phyloP scores from a whole-genome alignment of 2,888 invertebrate species.

The Alloplasta piceator region DNA sequence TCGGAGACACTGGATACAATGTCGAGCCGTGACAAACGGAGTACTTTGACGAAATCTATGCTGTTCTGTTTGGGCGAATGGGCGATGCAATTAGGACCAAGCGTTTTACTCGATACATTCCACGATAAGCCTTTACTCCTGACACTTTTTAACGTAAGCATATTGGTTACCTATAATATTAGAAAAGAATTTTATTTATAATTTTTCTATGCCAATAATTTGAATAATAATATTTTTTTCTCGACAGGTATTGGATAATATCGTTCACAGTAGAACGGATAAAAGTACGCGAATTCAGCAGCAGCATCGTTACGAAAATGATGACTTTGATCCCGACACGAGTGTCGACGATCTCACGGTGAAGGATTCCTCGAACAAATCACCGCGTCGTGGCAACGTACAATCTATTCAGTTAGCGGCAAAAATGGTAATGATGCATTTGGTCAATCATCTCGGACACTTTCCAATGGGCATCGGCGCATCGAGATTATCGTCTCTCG shows the following conservation, averaged over 20 bases:
- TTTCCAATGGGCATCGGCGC: constrained; percentile 97
- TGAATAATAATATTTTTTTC: constrained; percentile 21
- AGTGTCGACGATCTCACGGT: constrained; percentile 88
- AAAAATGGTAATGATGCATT: constrained; percentile 90
- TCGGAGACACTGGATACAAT: constrained; percentile 84
- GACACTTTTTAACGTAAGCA: constrained; percentile 89
- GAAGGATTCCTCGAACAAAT: constrained; percentile 81
- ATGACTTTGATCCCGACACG: constrained; percentile 90
- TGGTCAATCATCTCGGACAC: constrained; percentile 96
- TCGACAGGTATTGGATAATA: constrained; percentile 79
- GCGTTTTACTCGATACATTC: constrained; percentile 86
- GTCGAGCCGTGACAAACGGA: constrained; percentile 82
- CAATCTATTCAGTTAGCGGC: constrained; percentile 86
- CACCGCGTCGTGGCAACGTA: constrained; percentile 76
- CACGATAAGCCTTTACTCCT: constrained; percentile 86
- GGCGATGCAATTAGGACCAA: constrained; percentile 93
- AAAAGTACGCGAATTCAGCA: constrained; percentile 70
- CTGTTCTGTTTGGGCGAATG: constrained; percentile 96
- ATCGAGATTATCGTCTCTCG: constrained; percentile 93
- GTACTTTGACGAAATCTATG: constrained; percentile 90
- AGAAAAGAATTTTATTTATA: neutral
- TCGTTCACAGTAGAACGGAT: constrained; percentile 78
- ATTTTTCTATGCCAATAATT: constrained; percentile 8
- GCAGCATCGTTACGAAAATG: constrained; percentile 83
- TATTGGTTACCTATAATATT: neutral